Conservation (phyloP, 2,797 vertebrate genomes). For the Rhinoraja longicauda region DNA sequence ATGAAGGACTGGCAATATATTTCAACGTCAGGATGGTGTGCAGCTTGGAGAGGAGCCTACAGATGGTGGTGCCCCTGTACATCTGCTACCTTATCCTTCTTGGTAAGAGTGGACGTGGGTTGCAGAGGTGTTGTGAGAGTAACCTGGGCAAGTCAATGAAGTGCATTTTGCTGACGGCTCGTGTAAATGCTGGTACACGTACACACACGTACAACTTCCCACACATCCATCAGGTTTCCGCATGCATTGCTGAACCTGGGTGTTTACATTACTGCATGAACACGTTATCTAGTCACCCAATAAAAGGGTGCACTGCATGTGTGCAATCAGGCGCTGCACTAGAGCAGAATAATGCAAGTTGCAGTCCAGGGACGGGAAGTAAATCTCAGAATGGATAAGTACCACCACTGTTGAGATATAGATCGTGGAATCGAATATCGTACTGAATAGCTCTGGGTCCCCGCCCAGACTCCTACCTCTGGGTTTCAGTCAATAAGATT, state of each 20-base stretch:
- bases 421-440: neutral
- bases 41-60: too few species aligned
- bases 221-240: neutral
- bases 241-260: neutral
- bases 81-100: too few species aligned
- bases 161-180: neutral
- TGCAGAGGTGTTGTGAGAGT: too few species aligned
- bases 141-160: too few species aligned
- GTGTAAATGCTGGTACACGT: neutral
- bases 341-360: neutral
- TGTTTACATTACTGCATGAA: neutral
- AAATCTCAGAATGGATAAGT: slow-evolving; percentile 10
- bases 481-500: slow-evolving; percentile 14
- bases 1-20: too few species aligned
- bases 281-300: neutral
- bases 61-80: too few species aligned
- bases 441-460: slow-evolving; percentile 26
- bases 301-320: neutral
- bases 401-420: slow-evolving; percentile 6
- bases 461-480: too few species aligned
- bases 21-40: too few species aligned
- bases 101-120: too few species aligned
- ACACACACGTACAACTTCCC: neutral
- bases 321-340: too few species aligned
- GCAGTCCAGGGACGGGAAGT: neutral